Evolutionary conservation across 2,888 invertebrate genomes (phyloP).

Genomic region (Xestia sexstrigata): DNA sequence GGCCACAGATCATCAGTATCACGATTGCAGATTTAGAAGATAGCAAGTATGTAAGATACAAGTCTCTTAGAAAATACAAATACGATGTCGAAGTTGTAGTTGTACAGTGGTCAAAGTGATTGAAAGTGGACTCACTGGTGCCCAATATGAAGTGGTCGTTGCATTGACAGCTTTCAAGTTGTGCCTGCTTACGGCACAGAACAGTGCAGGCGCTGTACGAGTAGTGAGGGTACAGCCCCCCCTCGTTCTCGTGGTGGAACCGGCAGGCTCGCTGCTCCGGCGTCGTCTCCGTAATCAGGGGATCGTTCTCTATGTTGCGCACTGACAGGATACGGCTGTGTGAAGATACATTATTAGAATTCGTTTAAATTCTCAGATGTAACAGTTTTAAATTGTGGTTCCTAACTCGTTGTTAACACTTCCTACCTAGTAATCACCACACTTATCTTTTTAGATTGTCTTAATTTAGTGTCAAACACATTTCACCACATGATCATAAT

Average conservation of each 20-base stretch:
- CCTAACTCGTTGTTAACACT: not conserved
- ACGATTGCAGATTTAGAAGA: not conserved
- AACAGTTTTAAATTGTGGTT: not conserved
- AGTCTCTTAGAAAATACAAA: not conserved
- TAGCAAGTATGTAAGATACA: not conserved
- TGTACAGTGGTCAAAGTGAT: no score
- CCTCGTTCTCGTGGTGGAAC: slow-evolving; percentile 92
- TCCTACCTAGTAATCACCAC: not conserved
- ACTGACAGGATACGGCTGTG: slow-evolving; percentile 89
- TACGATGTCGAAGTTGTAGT: not conserved
- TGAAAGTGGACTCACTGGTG: slow-evolving; percentile 84
- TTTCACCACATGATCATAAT: no score
- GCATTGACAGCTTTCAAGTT: slow-evolving; percentile 92
- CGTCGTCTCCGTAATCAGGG: slow-evolving; percentile 91
- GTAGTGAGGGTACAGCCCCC: slow-evolving; percentile 92
- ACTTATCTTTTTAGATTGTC: not conserved
- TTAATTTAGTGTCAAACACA: not conserved
- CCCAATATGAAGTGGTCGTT: slow-evolving; percentile 93
- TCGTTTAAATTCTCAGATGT: not conserved
- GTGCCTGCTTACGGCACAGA: slow-evolving; percentile 92
- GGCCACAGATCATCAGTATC: not conserved
- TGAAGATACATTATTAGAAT: slow-evolving; percentile 13
- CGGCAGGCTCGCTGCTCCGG: slow-evolving; percentile 93
- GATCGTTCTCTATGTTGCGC: slow-evolving; percentile 93
- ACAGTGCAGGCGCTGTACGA: slow-evolving; percentile 94